Base-by-base conservation (phyloP, 1,140 invertebrate species). In the Hycleus cichorii region DNA sequence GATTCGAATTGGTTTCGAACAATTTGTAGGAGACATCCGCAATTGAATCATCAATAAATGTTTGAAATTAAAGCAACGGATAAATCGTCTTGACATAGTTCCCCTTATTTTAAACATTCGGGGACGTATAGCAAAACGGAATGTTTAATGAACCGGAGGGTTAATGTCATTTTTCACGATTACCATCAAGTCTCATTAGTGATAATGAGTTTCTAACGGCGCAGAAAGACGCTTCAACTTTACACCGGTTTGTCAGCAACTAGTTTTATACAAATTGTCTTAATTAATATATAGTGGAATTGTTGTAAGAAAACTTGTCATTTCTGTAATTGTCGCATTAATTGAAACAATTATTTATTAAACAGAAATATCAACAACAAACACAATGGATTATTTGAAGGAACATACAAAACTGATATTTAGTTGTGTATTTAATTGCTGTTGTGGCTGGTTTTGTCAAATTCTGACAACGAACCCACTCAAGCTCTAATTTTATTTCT, bases 131-230 rank as follows among this genome's bases (percentile, higher is more conserved):
- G 18, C 51, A 53, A 42, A 53, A 53, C 46, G 26, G 51, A 53
- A 53, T 53, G 46, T 42, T 53, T 53, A 53, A 53, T 53, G 51
- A 53, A 53, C 42, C 51, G 45, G 51, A 53, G 51, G 51, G 51
- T 53, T 53, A 53, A 53, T 53, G 51, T 53, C 51, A 53, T 53
- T 53, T 53, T 53, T 53, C 51, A 53, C 51, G 51, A 53, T 53
- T 53, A 53, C 51, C 51, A 53, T 53, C 51, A 53, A 53, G 40
- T 53, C 51, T 53, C 51, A 53, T 53, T 53, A 53, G 51, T 45
- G 51, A 53, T 53, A 53, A 53, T 53, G 51, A 53, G 51, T 53
- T 53, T 53, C 51, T 53, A 53, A 53, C 51, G 51, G 51, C 46
- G 51, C 27, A 32, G 51, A 45, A 53, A 53, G 51, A 53, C 42